Percentiles rank a stretch among this genome's conserved stretches.
Evolutionary conservation across 1,140 invertebrate species (phyloP).

Genomic region (Zeugodacus cucurbitae): DNA sequence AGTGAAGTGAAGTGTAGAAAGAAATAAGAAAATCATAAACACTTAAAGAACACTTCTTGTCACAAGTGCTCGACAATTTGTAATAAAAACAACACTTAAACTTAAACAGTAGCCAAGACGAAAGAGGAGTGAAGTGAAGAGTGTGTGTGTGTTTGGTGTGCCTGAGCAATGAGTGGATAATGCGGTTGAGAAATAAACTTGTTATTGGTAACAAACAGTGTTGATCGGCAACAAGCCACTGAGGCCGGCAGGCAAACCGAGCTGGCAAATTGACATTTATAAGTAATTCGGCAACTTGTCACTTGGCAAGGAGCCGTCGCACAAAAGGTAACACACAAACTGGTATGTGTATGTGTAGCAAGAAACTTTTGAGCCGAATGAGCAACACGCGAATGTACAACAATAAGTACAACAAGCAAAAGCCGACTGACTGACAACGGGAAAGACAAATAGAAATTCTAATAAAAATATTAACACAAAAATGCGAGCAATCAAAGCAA

Average conservation of each 20-base stretch:
- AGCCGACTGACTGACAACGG: not conserved
- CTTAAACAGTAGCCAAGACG: slow-evolving; percentile 12
- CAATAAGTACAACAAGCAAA: not conserved
- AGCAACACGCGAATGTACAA: not conserved
- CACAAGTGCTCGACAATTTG: slow-evolving; percentile 55
- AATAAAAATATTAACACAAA: not conserved
- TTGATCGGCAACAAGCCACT: not conserved
- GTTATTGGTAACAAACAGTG: not conserved
- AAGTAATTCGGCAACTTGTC: not conserved
- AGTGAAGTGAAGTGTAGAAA: not conserved
- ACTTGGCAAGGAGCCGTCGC: not conserved
- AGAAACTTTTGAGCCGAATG: not conserved
- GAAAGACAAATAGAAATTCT: not conserved
- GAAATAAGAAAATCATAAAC: not conserved
- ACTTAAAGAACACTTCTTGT: slow-evolving; percentile 3
- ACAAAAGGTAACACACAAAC: not conserved
- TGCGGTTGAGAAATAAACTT: not conserved
- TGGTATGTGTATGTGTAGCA: not conserved
- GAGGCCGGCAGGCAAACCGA: not conserved
- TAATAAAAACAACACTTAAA: slow-evolving; percentile 62
- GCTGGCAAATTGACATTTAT: not conserved
- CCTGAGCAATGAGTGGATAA: not conserved
- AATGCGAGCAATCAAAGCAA: not conserved
- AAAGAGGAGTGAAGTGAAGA: not conserved
- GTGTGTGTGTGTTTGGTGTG: too few relatives aligned